Percentiles rank a stretch among this genome's conserved stretches.
Evolutionary conservation across 92 coral and sea anemone species (phyloP).

Genomic region (Meandrina meandrites): DNA sequence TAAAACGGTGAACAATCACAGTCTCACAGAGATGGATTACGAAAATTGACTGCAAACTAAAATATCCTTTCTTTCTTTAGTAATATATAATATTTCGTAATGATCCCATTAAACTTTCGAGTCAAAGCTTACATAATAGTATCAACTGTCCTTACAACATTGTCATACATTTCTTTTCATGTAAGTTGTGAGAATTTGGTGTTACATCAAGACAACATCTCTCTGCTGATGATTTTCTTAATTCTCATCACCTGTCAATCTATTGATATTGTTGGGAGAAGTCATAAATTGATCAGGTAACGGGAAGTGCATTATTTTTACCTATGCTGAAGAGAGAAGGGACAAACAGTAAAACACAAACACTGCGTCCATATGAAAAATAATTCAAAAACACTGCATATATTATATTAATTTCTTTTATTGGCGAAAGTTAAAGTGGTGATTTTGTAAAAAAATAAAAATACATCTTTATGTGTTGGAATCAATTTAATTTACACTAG

Average conservation of each 20-base stretch:
- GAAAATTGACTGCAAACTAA: not conserved
- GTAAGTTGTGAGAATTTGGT: too few relatives aligned
- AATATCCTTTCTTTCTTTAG: too few relatives aligned
- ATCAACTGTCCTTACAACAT: too few relatives aligned
- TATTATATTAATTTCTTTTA: not conserved
- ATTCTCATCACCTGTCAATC: not conserved
- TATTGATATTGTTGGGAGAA: not conserved
- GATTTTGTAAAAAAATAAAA: constrained; percentile 3
- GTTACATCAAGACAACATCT: not conserved
- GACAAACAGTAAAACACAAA: not conserved
- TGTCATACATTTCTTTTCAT: too few relatives aligned
- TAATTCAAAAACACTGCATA: not conserved
- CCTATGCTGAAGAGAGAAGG: not conserved
- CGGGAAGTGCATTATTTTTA: not conserved
- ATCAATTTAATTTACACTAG: not conserved
- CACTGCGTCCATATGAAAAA: not conserved
- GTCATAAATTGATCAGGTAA: not conserved
- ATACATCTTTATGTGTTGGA: not conserved
- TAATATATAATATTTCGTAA: too few relatives aligned
- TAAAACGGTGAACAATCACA: not conserved
- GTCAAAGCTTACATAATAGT: too few relatives aligned
- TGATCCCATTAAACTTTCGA: too few relatives aligned
- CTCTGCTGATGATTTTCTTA: not conserved
- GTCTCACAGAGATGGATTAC: not conserved
- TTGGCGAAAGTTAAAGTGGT: not conserved